These are phyloP conservation scores for Gnathonemus longibarbis DNA, from an alignment of 2,113 vertebrate genomes.

Conservation along the genomic window DNA sequence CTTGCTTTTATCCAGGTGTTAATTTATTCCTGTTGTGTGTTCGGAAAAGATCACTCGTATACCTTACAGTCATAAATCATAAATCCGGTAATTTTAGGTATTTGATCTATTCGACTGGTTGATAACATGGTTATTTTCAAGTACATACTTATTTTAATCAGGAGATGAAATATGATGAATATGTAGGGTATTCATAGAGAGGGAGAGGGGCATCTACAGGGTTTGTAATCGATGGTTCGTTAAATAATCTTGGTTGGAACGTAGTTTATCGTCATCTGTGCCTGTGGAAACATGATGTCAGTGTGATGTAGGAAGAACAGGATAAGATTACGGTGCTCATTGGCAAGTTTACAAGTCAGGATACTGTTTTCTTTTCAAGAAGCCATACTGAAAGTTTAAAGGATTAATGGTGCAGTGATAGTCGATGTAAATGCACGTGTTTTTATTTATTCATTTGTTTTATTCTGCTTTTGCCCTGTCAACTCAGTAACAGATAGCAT, in stretches of 20 bases:
- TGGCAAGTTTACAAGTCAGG: neutral
- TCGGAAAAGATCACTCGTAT: neutral
- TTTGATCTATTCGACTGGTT: neutral
- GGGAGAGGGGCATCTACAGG: neutral
- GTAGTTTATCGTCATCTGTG: neutral
- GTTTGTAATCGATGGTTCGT: neutral
- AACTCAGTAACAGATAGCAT: neutral
- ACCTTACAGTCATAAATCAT: neutral
- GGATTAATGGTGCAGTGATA: neutral
- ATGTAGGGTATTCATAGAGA: neutral
- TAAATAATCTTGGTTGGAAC: neutral
- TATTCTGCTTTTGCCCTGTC: neutral
- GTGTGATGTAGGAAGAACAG: neutral
- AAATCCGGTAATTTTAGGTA: neutral
- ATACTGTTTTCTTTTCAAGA: neutral
- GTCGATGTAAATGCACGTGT: neutral
- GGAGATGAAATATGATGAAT: neutral
- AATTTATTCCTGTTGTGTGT: neutral
- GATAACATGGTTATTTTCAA: neutral
- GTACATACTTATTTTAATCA: neutral
- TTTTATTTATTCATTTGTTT: neutral
- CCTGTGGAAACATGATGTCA: neutral
- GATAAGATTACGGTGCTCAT: neutral
- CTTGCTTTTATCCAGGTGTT: neutral
- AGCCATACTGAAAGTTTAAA: neutral